Evolutionary conservation across 2,113 vertebrate genomes (phyloP).

Genomic region (Nesoenas mayeri): DNA sequence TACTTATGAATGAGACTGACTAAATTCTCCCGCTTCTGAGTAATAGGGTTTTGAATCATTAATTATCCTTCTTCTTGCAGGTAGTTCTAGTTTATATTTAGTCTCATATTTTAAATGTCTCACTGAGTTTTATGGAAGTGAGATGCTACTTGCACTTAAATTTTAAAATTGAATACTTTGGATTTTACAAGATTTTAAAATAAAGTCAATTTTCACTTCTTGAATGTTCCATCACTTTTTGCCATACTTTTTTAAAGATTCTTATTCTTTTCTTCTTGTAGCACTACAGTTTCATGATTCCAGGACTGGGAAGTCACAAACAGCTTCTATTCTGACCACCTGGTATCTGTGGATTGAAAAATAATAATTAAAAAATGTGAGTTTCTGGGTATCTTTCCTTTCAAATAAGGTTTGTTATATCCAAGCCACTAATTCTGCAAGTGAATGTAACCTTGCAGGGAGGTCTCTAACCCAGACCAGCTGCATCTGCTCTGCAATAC

Average conservation of each 20-base stretch:
- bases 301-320: neutral
- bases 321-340: neutral
- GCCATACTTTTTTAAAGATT: neutral
- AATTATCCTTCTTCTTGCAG: neutral
- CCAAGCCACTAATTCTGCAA: neutral
- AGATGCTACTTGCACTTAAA: neutral
- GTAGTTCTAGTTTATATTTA: neutral
- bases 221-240: neutral
- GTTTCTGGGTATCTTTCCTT: neutral
- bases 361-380: neutral
- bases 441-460: neutral
- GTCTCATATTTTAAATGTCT: neutral
- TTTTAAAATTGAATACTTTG: neutral
- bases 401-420: neutral
- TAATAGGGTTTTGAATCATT: neutral
- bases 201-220: neutral
- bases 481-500: rapidly evolving
- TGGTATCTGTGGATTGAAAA: neutral
- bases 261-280: neutral
- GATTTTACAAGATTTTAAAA: neutral
- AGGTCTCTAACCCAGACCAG: neutral
- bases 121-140: neutral
- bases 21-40: neutral
- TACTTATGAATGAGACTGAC: neutral
- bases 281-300: neutral